These are phyloP conservation scores for Sarcoramphus papa DNA, from an alignment of 2,797 vertebrate species.

Conservation along the genomic window DNA sequence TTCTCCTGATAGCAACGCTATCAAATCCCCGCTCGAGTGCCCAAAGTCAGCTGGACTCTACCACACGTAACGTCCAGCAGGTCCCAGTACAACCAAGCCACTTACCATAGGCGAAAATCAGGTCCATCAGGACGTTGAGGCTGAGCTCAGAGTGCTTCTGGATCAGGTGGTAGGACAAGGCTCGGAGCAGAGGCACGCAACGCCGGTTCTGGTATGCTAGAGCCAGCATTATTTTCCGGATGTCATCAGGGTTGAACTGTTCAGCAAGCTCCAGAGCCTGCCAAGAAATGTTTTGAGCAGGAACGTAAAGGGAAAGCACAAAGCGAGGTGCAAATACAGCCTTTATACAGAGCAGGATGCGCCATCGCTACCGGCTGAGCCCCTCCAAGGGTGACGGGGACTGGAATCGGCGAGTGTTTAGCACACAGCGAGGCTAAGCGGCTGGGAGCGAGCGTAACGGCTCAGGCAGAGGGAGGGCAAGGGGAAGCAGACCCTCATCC, in stretches of 20 bases:
- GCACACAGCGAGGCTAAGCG: background rate
- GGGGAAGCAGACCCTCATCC: background rate
- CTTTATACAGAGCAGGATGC: fast-evolving
- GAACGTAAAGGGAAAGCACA: too few species aligned
- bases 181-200: constrained; percentile 83
- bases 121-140: constrained; percentile 78
- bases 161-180: constrained; percentile 88
- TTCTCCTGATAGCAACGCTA: background rate
- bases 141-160: constrained; percentile 81
- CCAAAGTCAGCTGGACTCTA: background rate
- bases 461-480: fast-evolving
- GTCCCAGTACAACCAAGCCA: fast-evolving
- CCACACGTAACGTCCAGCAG: fast-evolving
- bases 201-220: constrained; percentile 81
- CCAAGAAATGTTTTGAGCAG: background rate
- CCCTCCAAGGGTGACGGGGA: background rate
- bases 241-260: constrained; percentile 79
- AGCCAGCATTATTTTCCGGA: constrained; percentile 74
- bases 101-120: constrained; percentile 86
- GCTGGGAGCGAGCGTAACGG: fast-evolving
- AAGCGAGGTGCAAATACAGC: background rate
- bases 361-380: background rate
- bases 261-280: constrained; percentile 89
- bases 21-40: fast-evolving
- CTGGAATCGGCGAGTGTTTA: background rate